phyloP scores from a whole-genome alignment of 2,888 invertebrate species.

The Yponomeuta plumbellus region DNA sequence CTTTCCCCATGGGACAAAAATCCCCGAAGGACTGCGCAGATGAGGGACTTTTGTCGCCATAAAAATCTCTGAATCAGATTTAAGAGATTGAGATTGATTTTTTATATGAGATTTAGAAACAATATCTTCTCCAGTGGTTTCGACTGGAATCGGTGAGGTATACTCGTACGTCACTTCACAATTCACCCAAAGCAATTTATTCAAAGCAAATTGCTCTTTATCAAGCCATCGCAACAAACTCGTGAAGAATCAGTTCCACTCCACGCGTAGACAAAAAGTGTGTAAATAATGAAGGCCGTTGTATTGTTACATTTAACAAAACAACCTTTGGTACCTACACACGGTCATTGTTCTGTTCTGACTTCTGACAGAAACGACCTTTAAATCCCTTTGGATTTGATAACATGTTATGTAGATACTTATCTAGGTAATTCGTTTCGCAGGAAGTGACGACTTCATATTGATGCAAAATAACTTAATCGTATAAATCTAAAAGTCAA shows the following conservation, averaged over 20 bases:
- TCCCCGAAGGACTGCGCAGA: too few species aligned
- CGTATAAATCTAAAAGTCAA: too few species aligned
- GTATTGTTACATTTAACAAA: constrained; percentile 19
- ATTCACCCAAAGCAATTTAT: too few species aligned
- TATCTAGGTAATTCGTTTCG: background rate
- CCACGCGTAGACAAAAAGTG: background rate
- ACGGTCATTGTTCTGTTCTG: constrained; percentile 2
- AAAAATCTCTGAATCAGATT: too few species aligned
- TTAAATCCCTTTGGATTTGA: background rate
- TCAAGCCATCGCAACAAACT: background rate
- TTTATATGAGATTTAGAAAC: too few species aligned
- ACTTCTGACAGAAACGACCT: constrained; percentile 3
- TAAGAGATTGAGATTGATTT: too few species aligned
- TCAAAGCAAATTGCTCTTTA: too few species aligned
- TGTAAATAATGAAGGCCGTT: background rate
- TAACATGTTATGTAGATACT: background rate
- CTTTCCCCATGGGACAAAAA: too few species aligned
- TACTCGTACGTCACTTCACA: too few species aligned
- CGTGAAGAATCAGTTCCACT: background rate
- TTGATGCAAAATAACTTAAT: background rate
- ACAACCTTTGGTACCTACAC: constrained; percentile 5
- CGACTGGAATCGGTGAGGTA: too few species aligned
- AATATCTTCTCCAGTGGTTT: too few species aligned
- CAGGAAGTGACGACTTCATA: background rate
- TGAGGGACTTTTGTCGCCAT: too few species aligned